Base-by-base conservation (phyloP, 1,140 invertebrate species). In the Calliphora vicina region DNA sequence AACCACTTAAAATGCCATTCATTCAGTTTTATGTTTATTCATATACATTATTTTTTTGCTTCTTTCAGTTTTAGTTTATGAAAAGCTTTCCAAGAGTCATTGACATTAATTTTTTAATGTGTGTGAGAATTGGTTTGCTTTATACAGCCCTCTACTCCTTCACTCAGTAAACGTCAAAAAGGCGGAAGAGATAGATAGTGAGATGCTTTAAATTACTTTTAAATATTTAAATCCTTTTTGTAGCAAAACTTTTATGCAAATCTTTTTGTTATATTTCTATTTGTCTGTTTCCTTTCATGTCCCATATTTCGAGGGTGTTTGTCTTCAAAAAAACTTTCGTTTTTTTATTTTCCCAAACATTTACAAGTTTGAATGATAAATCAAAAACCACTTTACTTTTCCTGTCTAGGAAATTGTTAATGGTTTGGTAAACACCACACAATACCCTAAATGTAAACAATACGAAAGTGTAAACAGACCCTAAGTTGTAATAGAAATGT, bases 1-100 rank as follows among this genome's bases (percentile, higher is more conserved):
- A 67, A 67, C n/a, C 61, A 67, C 61, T 67, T 67, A 25, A 67
- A 25, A 67, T 67, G 61, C n/a, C 20, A 67, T 67, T 67, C 61
- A 67, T 67, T n/a, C n/a, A n/a, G n/a, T 20, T 25, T 67, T 67
- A 25, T 67, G 23, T 67, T 10, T 50, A 50, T 50, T 50, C 45
- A 50, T 50, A 8, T 10, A 35, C 35, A 8, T 1, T n/a, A 6
- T 67, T 67, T 25, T 25, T 67, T 17, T n/a, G 50, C n/a, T 61
- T 61, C 17, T 17, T 8, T 67, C 23, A 25, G 23, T 67, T 67
- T 23, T 15, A n/a, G 50, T 67, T 67, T 67, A 23, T 67, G 20
- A 25, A 25, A 25, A 67, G 61, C 61, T 67, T 67, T 67, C 23
- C 61, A 67, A 67, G 23, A 67, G 61, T 67, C 61, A 67, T 67